Conservation (phyloP, 2,888 invertebrate genomes). For the Rhamnusium bicolor region DNA sequence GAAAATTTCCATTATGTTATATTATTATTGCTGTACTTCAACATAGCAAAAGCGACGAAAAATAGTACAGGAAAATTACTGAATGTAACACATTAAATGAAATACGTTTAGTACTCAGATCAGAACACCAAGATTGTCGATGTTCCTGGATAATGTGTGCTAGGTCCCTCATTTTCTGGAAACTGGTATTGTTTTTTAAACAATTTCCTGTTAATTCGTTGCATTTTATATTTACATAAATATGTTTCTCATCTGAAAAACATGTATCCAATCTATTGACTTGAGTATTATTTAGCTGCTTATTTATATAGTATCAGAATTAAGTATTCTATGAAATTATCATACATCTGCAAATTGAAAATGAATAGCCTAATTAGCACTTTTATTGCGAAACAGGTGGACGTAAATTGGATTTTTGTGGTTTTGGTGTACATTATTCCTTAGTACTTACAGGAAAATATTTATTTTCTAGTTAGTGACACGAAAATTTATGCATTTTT, state of each 20-base stretch:
- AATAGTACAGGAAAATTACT: too few relatives aligned
- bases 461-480: slow-evolving; percentile 18
- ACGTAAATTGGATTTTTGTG: neutral
- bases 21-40: too few relatives aligned
- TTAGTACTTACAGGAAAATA: slow-evolving; percentile 24
- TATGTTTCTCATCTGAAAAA: neutral
- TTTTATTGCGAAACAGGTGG: slow-evolving; percentile 8
- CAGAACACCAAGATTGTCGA: too few relatives aligned
- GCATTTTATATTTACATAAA: too few relatives aligned
- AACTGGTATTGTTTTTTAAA: too few relatives aligned
- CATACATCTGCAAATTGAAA: neutral
- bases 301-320: slow-evolving; percentile 16
- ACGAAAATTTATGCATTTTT: neutral
- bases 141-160: too few relatives aligned
- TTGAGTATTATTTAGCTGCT: neutral
- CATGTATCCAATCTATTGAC: neutral
- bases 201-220: too few relatives aligned
- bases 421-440: neutral
- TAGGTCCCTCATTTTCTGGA: too few relatives aligned
- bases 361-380: slow-evolving; percentile 26
- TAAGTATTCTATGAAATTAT: slow-evolving; percentile 1
- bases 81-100: too few relatives aligned
- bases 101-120: too few relatives aligned
- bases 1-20: too few relatives aligned
- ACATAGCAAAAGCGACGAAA: too few relatives aligned